phyloP scores from a whole-genome alignment of 2,113 vertebrate species.

The Ailuropoda melanoleuca region DNA sequence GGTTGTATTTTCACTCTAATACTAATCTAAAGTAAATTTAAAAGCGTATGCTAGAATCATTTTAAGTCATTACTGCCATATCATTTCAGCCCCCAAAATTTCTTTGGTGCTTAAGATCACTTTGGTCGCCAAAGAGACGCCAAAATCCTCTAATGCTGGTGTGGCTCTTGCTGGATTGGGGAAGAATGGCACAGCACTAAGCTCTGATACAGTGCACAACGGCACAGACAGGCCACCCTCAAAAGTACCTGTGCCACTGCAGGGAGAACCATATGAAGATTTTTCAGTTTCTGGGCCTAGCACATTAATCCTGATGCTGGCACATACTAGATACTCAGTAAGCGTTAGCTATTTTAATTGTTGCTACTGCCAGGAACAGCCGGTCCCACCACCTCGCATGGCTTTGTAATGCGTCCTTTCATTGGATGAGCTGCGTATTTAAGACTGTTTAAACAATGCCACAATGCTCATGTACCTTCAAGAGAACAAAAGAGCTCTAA shows the following conservation, averaged over 20 bases:
- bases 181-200: neutral
- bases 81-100: neutral
- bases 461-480: neutral
- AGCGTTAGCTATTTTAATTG: neutral
- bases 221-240: neutral
- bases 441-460: neutral
- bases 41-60: neutral
- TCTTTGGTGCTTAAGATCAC: neutral
- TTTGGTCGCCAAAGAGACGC: neutral
- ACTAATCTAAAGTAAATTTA: neutral
- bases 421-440: neutral
- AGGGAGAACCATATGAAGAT: neutral
- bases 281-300: neutral
- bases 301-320: neutral
- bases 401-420: neutral
- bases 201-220: accelerated
- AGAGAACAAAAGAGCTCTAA: conserved; percentile 2
- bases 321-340: neutral
- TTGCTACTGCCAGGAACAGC: too few species aligned
- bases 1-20: neutral
- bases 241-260: neutral
- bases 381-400: neutral
- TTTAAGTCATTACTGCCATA: neutral
- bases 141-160: neutral
- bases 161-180: neutral